Evolutionary conservation across 2,888 invertebrate genomes (phyloP).

Genomic region (Lissocephala sabroskyi): DNA sequence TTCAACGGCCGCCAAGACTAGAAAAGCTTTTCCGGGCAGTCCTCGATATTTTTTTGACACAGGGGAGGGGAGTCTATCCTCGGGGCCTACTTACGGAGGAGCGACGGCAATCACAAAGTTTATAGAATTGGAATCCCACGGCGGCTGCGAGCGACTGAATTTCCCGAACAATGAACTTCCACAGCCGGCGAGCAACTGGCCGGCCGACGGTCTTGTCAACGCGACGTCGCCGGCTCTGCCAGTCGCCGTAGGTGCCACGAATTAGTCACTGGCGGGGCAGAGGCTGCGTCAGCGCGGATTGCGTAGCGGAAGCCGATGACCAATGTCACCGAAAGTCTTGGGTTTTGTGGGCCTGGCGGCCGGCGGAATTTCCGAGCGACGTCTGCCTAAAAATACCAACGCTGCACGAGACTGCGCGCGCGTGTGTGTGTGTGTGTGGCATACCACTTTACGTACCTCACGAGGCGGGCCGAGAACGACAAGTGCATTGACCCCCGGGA

Average conservation of each 20-base stretch:
- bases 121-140: not conserved
- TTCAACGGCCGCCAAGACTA: constrained; percentile 6
- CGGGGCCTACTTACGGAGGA: too few species aligned
- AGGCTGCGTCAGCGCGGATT: constrained; percentile 24
- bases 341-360: constrained; percentile 14
- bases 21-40: not conserved
- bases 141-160: constrained; percentile 21
- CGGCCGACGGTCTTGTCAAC: constrained; percentile 38
- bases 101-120: not conserved
- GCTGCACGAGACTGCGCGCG: constrained; percentile 24
- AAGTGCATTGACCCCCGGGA: constrained; percentile 57
- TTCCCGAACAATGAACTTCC: constrained; percentile 55
- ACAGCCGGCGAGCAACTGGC: constrained; percentile 27
- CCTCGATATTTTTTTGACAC: not conserved
- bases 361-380: constrained; percentile 9
- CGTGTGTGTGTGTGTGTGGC: not conserved
- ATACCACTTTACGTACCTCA: constrained; percentile 17
- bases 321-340: constrained; percentile 29
- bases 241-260: constrained; percentile 10
- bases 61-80: too few species aligned
- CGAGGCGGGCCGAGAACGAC: constrained; percentile 17
- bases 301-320: constrained; percentile 41
- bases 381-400: constrained; percentile 39
- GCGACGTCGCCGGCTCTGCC: constrained; percentile 41
- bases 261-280: constrained; percentile 30